Conservation (phyloP, 2,888 invertebrate genomes). For the Polymixis flavicincta region DNA sequence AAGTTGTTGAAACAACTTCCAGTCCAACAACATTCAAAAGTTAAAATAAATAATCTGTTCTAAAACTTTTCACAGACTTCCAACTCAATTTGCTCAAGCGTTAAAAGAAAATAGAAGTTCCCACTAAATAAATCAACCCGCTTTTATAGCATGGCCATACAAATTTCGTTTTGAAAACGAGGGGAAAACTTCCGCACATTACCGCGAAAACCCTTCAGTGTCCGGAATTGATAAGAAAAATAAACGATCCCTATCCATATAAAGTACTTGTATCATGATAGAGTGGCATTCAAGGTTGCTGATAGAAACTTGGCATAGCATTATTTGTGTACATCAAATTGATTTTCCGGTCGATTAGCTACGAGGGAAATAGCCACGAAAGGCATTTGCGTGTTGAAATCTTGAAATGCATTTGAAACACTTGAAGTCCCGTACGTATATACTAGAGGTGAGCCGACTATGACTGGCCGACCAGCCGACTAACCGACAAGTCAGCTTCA, state of each 20-base stretch:
- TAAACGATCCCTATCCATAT: constrained; percentile 21
- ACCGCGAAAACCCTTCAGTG: not conserved
- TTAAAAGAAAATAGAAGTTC: constrained; percentile 16
- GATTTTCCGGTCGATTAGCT: constrained; percentile 46
- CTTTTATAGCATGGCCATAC: not conserved
- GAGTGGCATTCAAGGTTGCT: constrained; percentile 22
- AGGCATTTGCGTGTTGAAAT: constrained; percentile 56
- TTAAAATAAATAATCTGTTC: constrained; percentile 30
- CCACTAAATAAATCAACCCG: constrained; percentile 16
- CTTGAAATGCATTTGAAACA: constrained; percentile 57
- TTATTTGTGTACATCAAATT: constrained; percentile 43
- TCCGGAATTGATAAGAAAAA: constrained; percentile 15
- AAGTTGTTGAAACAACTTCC: constrained; percentile 29
- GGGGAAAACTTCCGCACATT: constrained; percentile 24
- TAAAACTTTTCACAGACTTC: constrained; percentile 18
- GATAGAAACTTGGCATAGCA: constrained; percentile 34
- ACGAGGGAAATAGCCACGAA: constrained; percentile 41
- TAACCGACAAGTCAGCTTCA: too few relatives aligned
- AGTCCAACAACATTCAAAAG: constrained; percentile 18
- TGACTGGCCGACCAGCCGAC: too few relatives aligned
- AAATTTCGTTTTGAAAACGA: constrained; percentile 13
- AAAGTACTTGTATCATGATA: constrained; percentile 17
- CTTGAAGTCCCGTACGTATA: constrained; percentile 16
- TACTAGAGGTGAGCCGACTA: too few relatives aligned
- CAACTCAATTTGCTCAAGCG: constrained; percentile 21